These are phyloP conservation scores for Rhagonycha lutea DNA, from an alignment of 2,888 invertebrate genomes.

Conservation along the genomic window DNA sequence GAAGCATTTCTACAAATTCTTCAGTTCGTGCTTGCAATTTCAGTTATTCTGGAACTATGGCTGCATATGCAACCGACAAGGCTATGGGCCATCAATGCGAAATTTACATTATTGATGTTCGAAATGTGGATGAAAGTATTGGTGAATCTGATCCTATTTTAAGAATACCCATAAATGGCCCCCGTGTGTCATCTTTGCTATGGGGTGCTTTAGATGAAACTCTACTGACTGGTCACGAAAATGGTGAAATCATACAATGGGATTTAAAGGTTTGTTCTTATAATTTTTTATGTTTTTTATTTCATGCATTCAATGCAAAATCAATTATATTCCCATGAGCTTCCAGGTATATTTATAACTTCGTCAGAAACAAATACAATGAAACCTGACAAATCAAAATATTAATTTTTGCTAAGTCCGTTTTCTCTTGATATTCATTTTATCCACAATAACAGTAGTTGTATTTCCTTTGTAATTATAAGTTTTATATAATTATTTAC, in stretches of 20 bases:
- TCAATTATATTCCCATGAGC: no score
- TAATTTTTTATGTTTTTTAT: neutral
- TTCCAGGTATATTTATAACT: no score
- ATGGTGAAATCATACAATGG: constrained; percentile 91
- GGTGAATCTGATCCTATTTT: constrained; percentile 74
- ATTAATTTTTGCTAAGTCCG: no score
- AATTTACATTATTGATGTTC: constrained; percentile 84
- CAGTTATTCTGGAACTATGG: constrained; percentile 90
- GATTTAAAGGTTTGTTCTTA: constrained; percentile 74
- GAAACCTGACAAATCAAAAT: no score
- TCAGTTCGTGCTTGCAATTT: constrained; percentile 92
- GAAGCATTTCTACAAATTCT: constrained; percentile 78
- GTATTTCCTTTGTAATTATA: no score
- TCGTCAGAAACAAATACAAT: no score
- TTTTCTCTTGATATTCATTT: no score
- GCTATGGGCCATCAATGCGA: constrained; percentile 91
- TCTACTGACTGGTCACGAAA: constrained; percentile 91
- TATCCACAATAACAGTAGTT: no score
- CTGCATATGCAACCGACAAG: constrained; percentile 91
- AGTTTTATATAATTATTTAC: neutral
- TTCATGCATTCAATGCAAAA: neutral
- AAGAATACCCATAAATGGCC: constrained; percentile 76
- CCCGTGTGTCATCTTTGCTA: constrained; percentile 88
- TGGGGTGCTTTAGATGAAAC: constrained; percentile 95
- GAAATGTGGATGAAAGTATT: constrained; percentile 73